Evolutionary conservation across 2,888 invertebrate genomes (phyloP), one percentile per base, ranked within the genome.

Genomic region (Glyphotaelius pellucidus): DNA sequence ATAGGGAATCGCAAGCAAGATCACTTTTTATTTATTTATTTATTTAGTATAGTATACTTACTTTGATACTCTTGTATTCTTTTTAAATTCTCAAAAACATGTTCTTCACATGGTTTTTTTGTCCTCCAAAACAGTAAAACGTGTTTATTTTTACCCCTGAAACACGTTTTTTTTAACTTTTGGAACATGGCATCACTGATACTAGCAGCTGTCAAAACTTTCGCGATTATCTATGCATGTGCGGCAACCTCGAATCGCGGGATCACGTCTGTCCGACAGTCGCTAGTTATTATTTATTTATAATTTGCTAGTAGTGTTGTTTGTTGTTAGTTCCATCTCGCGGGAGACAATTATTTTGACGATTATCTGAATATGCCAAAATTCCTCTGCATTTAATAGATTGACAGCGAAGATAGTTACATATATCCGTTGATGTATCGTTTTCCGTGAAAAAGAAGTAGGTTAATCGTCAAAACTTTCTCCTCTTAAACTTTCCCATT

Each of bases 381-480:
- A 81, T 14, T 30, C 32, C 12, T 81, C 32, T 81, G 67, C 25
- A 52, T 80, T 31, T 80, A 12, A 12, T 80, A 80, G 80, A 80
- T 81, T 32, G 19, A 31, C 81, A 32, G 31, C 25, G 67, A 67
- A 19, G 19, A n/a, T n/a, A 67, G n/a, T 67, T 67, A 67, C 15
- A 32, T 81, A 30, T 81, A 81, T 32, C 30, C 32, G 9, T 32
- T 35, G 84, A 84, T 38, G 25, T 32, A 19, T 84, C 84, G 83
- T 83, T 83, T 84, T 84, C 15, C 15, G 86, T 32, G 80, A 79
- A 80, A 86, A 89, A 92, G 85, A 93, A 93, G 93, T 93, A 92
- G 93, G 93, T 93, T 93, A 93, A 93, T 89, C 90, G 91, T 91
- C 52, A 89, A 91, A 93, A 93, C 92, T 93, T 93, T 93, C 93